Conservation (phyloP, 2,113 vertebrate genomes). For the Bubo bubo region DNA sequence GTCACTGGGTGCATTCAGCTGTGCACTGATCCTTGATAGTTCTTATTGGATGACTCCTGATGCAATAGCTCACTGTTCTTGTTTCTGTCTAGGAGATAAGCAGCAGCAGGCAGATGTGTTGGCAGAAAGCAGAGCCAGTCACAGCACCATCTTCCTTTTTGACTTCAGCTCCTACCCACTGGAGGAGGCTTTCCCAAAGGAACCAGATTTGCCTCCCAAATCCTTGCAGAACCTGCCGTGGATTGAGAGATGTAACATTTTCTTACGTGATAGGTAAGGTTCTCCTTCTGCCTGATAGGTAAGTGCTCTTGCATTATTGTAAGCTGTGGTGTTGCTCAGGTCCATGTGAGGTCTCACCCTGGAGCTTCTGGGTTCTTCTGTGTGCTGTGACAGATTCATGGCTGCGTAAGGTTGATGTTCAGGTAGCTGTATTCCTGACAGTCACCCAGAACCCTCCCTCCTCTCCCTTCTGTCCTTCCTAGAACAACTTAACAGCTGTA, state of each 20-base stretch:
- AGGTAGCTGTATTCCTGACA: neutral
- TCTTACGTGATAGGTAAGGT: slow-evolving; percentile 66
- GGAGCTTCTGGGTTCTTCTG: neutral
- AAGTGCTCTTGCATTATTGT: neutral
- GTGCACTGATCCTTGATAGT: neutral
- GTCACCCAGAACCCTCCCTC: neutral
- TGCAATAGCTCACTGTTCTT: neutral
- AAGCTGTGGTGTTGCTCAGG: neutral
- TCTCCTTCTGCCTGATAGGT: neutral
- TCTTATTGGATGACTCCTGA: neutral
- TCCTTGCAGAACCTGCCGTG: neutral
- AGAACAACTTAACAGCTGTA: neutral
- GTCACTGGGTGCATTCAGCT: neutral
- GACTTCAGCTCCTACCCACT: slow-evolving; percentile 54
- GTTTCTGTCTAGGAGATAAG: slow-evolving; percentile 37
- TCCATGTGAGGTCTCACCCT: neutral
- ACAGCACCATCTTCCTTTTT: slow-evolving; percentile 68
- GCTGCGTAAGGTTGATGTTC: neutral
- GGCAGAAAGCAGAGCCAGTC: neutral
- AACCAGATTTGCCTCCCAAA: neutral
- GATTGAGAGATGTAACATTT: slow-evolving; percentile 61
- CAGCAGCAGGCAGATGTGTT: neutral
- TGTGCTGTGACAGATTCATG: neutral
- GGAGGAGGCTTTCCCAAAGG: slow-evolving; percentile 28
- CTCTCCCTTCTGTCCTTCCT: neutral